A percentile compares a stretch with the other conserved stretches of the same genome.
Evolutionary conservation across 2,113 vertebrate species (phyloP).

Genomic region (Pterocles gutturalis): DNA sequence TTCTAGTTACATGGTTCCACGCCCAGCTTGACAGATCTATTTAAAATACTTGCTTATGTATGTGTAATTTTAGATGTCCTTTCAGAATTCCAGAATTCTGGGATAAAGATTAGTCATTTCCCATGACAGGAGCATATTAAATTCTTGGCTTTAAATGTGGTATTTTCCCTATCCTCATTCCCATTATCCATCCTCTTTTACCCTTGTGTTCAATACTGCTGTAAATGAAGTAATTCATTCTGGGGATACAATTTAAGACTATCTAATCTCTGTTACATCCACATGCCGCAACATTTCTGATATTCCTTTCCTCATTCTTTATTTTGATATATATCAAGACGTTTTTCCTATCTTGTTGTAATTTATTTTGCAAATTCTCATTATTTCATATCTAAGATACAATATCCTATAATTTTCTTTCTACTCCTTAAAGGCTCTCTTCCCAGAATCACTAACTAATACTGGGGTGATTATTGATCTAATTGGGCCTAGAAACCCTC

Average conservation of each 20-base stretch:
- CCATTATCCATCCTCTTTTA: background rate
- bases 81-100: background rate
- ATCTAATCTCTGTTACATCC: background rate
- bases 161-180: background rate
- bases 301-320: background rate
- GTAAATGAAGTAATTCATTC: background rate
- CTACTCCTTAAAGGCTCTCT: background rate
- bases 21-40: background rate
- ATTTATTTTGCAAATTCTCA: background rate
- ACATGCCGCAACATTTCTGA: background rate
- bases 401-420: background rate
- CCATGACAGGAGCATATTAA: background rate
- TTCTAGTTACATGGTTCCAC: background rate
- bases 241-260: background rate
- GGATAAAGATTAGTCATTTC: slow-evolving; percentile 26
- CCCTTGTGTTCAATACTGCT: background rate
- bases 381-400: background rate
- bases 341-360: background rate
- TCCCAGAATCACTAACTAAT: background rate
- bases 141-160: background rate
- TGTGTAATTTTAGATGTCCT: background rate
- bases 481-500: background rate
- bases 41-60: slow-evolving; percentile 13
- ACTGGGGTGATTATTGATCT: background rate
- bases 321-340: background rate